Evolutionary conservation across 2,113 vertebrate genomes (phyloP), one percentile per base, ranked within the genome.

Genomic region (Acanthisitta chloris): DNA sequence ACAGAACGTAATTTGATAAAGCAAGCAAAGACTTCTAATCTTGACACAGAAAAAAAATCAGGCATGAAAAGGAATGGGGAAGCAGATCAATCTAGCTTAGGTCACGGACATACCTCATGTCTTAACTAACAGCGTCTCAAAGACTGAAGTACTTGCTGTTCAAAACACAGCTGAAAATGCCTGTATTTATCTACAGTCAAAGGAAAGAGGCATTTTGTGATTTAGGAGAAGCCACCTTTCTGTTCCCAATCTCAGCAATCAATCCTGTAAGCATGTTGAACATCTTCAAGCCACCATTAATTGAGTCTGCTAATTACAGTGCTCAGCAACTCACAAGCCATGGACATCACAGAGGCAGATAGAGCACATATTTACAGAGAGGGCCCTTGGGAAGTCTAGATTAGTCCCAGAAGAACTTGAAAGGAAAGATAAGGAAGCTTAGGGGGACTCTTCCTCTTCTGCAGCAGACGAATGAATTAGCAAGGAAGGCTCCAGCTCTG

Each of bases 351-450:
- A 67, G 85, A 43, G 79, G 23, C 65, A 90, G 64, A 87, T 4
- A 76, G 89, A 87, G 66, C 14, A 64, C 25, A 2, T 13, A 92
- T 92, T 86, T 92, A 90, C 72, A 88, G 73, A 86, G 38, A 88
- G 9, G 12, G 55, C 34, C 52, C 86, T 95, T 34, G 67, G 90
- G 69, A 94, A 79, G 40, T 54, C 92, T 14, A 12, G 59, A 87
- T 88, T 86, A 93, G 76, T 57, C 76, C 70, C 67, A 29, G 82
- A 52, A 86, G 55, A 70, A 88, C 92, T 90, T 96, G 82, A 95
- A 96, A 96, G 71, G 55, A 84, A 80, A 94, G 96, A 97, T 96
- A 96, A 97, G 90, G 69, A 81, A 95, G 93, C 87, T 95, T 95
- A 93, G 86, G 83, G 82, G n/a, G 59, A 93, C 86, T 58, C 90